phyloP scores from a whole-genome alignment of 2,113 vertebrate genomes.

The Stigmatopora argus region DNA sequence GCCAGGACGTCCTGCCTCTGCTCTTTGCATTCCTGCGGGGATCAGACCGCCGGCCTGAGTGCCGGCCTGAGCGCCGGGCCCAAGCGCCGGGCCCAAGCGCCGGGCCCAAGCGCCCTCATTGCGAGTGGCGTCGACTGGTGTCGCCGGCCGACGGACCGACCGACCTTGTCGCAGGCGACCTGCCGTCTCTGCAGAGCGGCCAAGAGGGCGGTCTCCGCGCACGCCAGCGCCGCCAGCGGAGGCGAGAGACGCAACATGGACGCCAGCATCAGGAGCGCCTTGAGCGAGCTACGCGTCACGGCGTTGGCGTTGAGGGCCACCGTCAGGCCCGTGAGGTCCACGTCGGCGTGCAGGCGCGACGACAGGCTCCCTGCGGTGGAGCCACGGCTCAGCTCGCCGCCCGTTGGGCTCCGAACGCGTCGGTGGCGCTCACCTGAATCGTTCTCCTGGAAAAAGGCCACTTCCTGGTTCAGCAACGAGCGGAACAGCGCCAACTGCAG shows the following conservation, averaged over 20 bases:
- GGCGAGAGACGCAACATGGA: conserved; percentile 79
- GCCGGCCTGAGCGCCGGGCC: no score
- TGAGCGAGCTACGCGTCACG: conserved; percentile 70
- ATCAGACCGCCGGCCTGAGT: no score
- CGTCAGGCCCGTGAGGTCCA: conserved; percentile 74
- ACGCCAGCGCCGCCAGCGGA: conserved; percentile 75
- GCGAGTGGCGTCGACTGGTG: no score
- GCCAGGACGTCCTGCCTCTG: conserved; percentile 75
- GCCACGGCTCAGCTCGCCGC: no score
- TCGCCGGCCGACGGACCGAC: background rate
- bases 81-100: no score
- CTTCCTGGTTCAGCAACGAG: conserved; percentile 66
- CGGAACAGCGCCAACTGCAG: conserved; percentile 65
- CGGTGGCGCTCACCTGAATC: conserved; percentile 55
- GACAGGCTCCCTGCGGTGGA: conserved; percentile 67
- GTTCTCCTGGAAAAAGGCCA: conserved; percentile 69
- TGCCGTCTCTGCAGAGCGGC: conserved; percentile 68
- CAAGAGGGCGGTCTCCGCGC: conserved; percentile 69
- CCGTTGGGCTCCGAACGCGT: background rate
- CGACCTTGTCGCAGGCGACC: conserved; percentile 64
- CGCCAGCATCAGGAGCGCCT: conserved; percentile 67
- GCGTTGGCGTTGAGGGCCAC: conserved; percentile 76
- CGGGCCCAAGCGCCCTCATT: background rate
- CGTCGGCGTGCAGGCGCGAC: conserved; percentile 75
- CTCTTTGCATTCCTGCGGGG: conserved; percentile 57